Evolutionary conservation across 2,888 invertebrate genomes (phyloP).

Genomic region (Cephus pygmeus): DNA sequence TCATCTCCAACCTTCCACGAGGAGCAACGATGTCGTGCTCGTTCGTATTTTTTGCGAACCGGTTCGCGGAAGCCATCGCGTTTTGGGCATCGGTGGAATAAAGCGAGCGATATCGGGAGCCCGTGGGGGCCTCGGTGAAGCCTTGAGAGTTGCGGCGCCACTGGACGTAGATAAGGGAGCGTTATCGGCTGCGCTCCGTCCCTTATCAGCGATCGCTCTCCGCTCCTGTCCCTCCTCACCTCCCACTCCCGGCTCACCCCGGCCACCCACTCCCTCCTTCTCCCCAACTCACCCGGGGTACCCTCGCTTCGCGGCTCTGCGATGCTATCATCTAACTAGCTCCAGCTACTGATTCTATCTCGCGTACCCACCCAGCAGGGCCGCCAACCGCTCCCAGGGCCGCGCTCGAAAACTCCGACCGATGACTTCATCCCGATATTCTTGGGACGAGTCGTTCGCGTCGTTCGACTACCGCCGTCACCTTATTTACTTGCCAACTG

Average conservation of each 20-base stretch:
- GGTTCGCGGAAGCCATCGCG: background rate
- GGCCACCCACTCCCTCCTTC: slow-evolving; percentile 36
- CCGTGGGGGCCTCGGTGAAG: slow-evolving; percentile 39
- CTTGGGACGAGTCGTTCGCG: background rate
- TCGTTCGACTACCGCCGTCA: slow-evolving; percentile 8
- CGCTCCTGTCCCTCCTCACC: slow-evolving; percentile 58
- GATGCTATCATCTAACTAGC: slow-evolving; percentile 72
- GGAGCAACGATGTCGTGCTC: background rate
- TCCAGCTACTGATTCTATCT: slow-evolving; percentile 70
- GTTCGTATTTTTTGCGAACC: slow-evolving; percentile 7
- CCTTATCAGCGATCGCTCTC: slow-evolving; percentile 68
- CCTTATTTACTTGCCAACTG: background rate
- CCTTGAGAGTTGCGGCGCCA: slow-evolving; percentile 66
- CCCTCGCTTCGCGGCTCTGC: slow-evolving; percentile 63
- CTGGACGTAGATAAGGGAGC: slow-evolving; percentile 65
- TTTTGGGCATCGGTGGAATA: slow-evolving; percentile 2
- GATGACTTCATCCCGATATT: slow-evolving; percentile 20
- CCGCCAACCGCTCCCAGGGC: slow-evolving; percentile 39
- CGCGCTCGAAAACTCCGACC: slow-evolving; percentile 42
- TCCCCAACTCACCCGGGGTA: slow-evolving; percentile 40
- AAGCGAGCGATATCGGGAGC: slow-evolving; percentile 22
- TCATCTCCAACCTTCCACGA: background rate
- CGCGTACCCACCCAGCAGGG: slow-evolving; percentile 57
- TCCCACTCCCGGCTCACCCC: slow-evolving; percentile 42
- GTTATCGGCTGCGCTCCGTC: slow-evolving; percentile 63